These are phyloP conservation scores for Heliconius aoede DNA, from an alignment of 2,888 invertebrate genomes.

Conservation along the genomic window DNA sequence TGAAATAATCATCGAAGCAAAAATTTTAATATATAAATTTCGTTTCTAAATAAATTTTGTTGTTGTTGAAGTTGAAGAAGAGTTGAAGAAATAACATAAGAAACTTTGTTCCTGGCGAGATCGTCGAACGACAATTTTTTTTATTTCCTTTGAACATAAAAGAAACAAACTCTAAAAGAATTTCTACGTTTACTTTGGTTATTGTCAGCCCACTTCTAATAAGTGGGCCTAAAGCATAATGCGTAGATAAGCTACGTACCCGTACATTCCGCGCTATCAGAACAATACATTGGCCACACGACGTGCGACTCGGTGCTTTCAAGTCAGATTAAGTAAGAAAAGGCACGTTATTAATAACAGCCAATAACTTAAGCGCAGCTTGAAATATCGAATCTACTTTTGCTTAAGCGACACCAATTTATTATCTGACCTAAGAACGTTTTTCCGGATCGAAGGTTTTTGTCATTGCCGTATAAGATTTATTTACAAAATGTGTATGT, in stretches of 20 bases:
- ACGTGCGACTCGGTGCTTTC: slow-evolving; percentile 76
- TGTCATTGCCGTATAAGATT: slow-evolving; percentile 66
- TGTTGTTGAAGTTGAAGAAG: too few relatives aligned
- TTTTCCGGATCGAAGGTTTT: slow-evolving; percentile 78
- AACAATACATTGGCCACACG: slow-evolving; percentile 75
- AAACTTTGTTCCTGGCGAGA: too few relatives aligned
- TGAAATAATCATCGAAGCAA: too few relatives aligned
- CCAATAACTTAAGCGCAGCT: slow-evolving; percentile 79
- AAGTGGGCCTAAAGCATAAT: slow-evolving; percentile 50
- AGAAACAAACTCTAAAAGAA: neutral
- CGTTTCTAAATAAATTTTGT: too few relatives aligned
- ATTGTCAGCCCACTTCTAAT: slow-evolving; percentile 35
- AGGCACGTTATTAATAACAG: slow-evolving; percentile 80
- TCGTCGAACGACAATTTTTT: too few relatives aligned
- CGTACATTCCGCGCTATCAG: slow-evolving; percentile 64
- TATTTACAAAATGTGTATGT: slow-evolving; percentile 50
- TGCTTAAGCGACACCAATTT: slow-evolving; percentile 79
- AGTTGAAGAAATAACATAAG: too few relatives aligned
- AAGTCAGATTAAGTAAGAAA: slow-evolving; percentile 82
- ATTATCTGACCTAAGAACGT: slow-evolving; percentile 77
- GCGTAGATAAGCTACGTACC: slow-evolving; percentile 48
- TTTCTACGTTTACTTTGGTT: slow-evolving; percentile 20
- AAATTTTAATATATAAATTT: too few relatives aligned
- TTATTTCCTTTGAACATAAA: too few relatives aligned
- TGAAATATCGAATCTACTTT: slow-evolving; percentile 82